Conservation (phyloP, 2,888 invertebrate genomes). For the Nysson spinosus region DNA sequence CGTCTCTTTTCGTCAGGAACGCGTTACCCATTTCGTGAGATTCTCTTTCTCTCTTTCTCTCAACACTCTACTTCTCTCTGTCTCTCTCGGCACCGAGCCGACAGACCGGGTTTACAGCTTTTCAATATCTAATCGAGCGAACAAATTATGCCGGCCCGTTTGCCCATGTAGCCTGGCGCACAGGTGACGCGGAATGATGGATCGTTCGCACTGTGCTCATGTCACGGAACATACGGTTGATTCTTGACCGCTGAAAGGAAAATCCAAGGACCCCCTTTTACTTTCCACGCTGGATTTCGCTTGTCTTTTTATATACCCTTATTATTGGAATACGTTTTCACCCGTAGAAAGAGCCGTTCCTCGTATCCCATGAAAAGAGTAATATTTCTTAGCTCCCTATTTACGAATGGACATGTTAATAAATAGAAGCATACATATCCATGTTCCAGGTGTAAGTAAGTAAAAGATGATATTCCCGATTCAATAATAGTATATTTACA, state of each 20-base stretch:
- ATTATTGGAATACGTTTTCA: too few species aligned
- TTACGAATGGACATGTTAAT: too few species aligned
- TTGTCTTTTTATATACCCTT: not conserved
- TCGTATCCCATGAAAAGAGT: too few species aligned
- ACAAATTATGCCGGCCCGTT: constrained; percentile 61
- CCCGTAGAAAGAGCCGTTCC: too few species aligned
- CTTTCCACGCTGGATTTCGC: constrained; percentile 8
- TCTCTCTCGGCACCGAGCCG: constrained; percentile 14
- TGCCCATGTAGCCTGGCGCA: constrained; percentile 31
- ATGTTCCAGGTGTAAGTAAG: too few species aligned
- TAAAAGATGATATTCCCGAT: too few species aligned
- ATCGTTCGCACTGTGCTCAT: constrained; percentile 32
- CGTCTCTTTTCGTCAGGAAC: constrained; percentile 9
- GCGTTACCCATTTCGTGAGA: too few species aligned
- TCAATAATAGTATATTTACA: too few species aligned
- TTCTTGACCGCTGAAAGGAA: constrained; percentile 18
- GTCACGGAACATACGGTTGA: constrained; percentile 1
- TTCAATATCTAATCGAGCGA: constrained; percentile 66
- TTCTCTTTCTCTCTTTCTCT: not conserved
- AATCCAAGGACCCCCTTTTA: constrained; percentile 8
- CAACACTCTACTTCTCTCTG: constrained; percentile 2
- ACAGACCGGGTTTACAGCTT: constrained; percentile 58
- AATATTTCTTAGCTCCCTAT: too few species aligned
- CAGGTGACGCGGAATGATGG: constrained; percentile 57
- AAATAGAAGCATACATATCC: too few species aligned